These are phyloP conservation scores for Portevinia maculata DNA, from an alignment of 2,888 invertebrate species.

Conservation along the genomic window DNA sequence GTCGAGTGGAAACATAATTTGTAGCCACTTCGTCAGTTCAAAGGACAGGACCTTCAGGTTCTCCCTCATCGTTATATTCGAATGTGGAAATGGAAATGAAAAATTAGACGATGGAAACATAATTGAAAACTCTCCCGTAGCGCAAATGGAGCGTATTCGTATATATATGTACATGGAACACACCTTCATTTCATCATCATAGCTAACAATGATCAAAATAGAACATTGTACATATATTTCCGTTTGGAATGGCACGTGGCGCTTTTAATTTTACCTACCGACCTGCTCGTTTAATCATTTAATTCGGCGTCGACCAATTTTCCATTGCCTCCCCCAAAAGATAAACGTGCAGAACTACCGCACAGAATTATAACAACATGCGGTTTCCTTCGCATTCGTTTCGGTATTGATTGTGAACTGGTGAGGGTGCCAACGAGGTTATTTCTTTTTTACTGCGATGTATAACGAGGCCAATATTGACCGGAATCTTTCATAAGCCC, in stretches of 20 bases:
- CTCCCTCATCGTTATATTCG: conserved; percentile 31
- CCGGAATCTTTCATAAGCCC: conserved; percentile 46
- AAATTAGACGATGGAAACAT: conserved; percentile 63
- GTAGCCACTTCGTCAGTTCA: conserved; percentile 10
- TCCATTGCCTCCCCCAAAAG: conserved; percentile 16
- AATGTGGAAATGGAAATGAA: conserved; percentile 58
- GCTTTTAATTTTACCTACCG: conserved; percentile 64
- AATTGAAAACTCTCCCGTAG: conserved; percentile 75
- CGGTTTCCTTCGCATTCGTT: conserved; percentile 46
- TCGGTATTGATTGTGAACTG: conserved; percentile 28
- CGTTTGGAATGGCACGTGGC: conserved; percentile 63
- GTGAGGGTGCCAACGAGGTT: conserved; percentile 43
- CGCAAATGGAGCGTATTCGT: conserved; percentile 28
- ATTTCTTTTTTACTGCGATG: conserved; percentile 55
- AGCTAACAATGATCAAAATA: conserved; percentile 40
- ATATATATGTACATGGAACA: conserved; percentile 12
- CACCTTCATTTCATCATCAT: conserved; percentile 53
- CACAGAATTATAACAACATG: conserved; percentile 65
- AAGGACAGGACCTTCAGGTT: conserved; percentile 9
- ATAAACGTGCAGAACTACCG: conserved; percentile 67
- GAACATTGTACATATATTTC: conserved; percentile 20
- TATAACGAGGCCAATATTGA: conserved; percentile 76
- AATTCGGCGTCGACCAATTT: conserved; percentile 66
- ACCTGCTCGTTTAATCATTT: conserved; percentile 68
- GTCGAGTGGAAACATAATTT: conserved; percentile 2